These are phyloP conservation scores for Gambusia yucatana DNA, from an alignment of 2,797 vertebrate genomes.

Conservation along the genomic window DNA sequence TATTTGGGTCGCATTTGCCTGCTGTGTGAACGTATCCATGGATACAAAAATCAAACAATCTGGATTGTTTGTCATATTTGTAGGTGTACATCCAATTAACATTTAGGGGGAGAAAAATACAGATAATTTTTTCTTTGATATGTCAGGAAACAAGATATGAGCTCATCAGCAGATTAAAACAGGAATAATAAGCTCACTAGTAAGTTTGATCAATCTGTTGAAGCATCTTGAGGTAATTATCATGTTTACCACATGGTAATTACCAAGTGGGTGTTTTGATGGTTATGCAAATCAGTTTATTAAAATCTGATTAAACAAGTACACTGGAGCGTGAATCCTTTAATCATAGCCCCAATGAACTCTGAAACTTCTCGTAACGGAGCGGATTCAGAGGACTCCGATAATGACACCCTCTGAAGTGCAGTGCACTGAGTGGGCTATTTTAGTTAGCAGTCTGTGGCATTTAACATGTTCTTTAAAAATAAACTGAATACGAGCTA, in stretches of 20 bases:
- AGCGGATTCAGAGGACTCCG: constrained; percentile 3
- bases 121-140: constrained; percentile 6
- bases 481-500: not conserved
- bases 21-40: not conserved
- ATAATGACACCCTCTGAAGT: constrained; percentile 19
- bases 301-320: constrained; percentile 66
- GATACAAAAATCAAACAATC: not conserved
- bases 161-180: constrained; percentile 21
- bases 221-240: constrained; percentile 56
- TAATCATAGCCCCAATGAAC: constrained; percentile 53
- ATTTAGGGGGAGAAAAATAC: not conserved
- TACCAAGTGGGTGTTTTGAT: constrained; percentile 65
- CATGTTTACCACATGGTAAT: constrained; percentile 65
- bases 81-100: not conserved
- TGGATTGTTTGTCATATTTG: not conserved
- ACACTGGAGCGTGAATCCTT: constrained; percentile 38
- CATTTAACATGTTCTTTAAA: constrained; percentile 2
- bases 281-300: constrained; percentile 67
- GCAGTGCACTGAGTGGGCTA: not conserved
- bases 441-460: not conserved
- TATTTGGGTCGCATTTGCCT: too few relatives aligned
- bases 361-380: constrained; percentile 18
- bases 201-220: constrained; percentile 52
- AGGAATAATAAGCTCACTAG: constrained; percentile 33
- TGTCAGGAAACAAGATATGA: not conserved